Conservation (phyloP, 2,113 vertebrate species). For the Callocephalon fimbriatum region DNA sequence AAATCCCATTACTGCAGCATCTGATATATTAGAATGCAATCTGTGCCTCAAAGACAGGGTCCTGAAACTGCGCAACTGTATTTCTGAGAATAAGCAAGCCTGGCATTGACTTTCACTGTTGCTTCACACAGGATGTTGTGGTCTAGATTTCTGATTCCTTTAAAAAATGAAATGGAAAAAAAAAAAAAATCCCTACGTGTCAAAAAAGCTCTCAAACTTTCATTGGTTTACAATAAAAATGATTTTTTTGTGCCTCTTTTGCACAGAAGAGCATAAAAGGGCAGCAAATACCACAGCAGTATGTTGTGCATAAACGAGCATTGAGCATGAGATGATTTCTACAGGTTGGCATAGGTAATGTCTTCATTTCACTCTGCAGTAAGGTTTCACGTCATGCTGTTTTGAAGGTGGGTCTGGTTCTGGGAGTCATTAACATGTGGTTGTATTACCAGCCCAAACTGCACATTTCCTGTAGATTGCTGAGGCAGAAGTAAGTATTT, state of each 20-base stretch:
- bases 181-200: neutral
- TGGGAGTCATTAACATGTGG: neutral
- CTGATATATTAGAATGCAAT: constrained; percentile 44
- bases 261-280: neutral
- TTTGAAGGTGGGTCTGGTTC: neutral
- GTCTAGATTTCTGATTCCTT: constrained; percentile 6
- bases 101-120: neutral
- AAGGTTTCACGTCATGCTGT: fast-evolving
- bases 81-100: neutral
- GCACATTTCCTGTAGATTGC: neutral
- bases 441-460: neutral
- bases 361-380: neutral
- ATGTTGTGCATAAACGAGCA: neutral
- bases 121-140: neutral
- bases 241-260: neutral
- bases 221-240: neutral
- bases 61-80: neutral
- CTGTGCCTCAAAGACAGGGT: neutral
- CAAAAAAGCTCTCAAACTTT: neutral
- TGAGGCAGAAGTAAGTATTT: neutral
- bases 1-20: constrained; percentile 40
- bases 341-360: neutral
- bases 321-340: neutral
- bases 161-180: neutral
- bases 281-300: neutral